Evolutionary conservation across 2,888 invertebrate genomes (phyloP).

Genomic region (Adelphocoris suturalis): DNA sequence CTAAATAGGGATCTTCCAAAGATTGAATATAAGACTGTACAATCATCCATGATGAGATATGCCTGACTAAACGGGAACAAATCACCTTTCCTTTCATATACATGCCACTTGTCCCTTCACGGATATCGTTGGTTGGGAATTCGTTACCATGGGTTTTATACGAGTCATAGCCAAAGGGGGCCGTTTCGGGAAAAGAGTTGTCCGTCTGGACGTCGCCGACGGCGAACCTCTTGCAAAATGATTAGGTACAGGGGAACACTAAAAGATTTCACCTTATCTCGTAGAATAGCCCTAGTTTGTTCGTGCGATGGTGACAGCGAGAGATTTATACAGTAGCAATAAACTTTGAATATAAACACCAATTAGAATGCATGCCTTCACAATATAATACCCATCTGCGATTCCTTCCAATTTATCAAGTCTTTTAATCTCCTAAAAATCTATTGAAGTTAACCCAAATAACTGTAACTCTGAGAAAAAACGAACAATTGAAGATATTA

Average conservation of each 20-base stretch:
- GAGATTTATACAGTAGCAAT: not conserved
- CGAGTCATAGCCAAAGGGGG: not conserved
- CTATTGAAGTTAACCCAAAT: no score
- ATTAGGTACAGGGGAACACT: not conserved
- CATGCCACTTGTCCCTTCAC: conserved; percentile 4
- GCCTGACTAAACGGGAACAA: conserved; percentile 12
- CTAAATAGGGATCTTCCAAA: not conserved
- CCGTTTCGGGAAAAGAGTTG: conserved; percentile 7
- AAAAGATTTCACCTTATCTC: conserved; percentile 10
- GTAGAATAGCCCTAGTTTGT: not conserved
- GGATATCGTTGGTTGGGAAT: not conserved
- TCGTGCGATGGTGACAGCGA: not conserved
- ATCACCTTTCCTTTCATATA: conserved; percentile 8
- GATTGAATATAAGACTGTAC: not conserved
- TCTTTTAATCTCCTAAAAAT: no score
- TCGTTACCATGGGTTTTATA: not conserved
- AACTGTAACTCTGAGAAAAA: no score
- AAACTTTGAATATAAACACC: no score
- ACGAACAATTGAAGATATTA: no score
- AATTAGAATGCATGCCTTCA: no score
- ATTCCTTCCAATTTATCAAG: no score
- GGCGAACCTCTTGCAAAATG: not conserved
- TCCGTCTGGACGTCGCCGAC: not conserved
- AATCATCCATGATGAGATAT: not conserved
- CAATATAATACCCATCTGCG: no score